Evolutionary conservation across 2,113 vertebrate species (phyloP).

Genomic region (Orcinus orca): DNA sequence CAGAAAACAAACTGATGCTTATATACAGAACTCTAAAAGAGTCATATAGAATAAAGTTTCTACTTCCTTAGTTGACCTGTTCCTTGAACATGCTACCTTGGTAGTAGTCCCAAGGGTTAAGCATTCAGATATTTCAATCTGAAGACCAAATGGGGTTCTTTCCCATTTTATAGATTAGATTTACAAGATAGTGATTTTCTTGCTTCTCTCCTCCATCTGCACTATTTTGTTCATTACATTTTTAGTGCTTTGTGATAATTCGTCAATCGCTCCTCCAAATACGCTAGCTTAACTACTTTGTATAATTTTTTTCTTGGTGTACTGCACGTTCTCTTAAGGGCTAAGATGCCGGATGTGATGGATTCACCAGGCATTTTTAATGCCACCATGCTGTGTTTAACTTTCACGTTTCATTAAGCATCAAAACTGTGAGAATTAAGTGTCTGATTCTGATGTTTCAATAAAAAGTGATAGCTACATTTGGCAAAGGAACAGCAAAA

Average conservation of each 20-base stretch:
- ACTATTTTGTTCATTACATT: slow-evolving; percentile 64
- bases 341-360: slow-evolving; percentile 80
- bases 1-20: background rate
- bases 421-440: slow-evolving; percentile 88
- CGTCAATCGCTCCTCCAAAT: slow-evolving; percentile 70
- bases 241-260: slow-evolving; percentile 63
- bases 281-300: slow-evolving; percentile 74
- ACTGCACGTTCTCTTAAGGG: slow-evolving; percentile 77
- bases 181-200: slow-evolving; percentile 43
- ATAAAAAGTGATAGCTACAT: slow-evolving; percentile 84
- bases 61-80: background rate
- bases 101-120: background rate
- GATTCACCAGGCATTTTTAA: slow-evolving; percentile 84
- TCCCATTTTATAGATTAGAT: slow-evolving; percentile 30
- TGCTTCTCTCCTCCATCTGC: slow-evolving; percentile 23
- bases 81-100: background rate
- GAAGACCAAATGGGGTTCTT: slow-evolving; percentile 42
- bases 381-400: slow-evolving; percentile 87
- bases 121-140: background rate
- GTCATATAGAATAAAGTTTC: background rate
- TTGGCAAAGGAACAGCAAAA: slow-evolving; percentile 81
- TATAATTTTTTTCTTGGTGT: slow-evolving; percentile 77
- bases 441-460: slow-evolving; percentile 85
- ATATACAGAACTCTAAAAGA: background rate
- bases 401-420: slow-evolving; percentile 88